Evolutionary conservation across 2,113 vertebrate genomes (phyloP), one percentile per base, ranked within the genome.

Genomic region (Rhynchopsitta pachyrhyncha): DNA sequence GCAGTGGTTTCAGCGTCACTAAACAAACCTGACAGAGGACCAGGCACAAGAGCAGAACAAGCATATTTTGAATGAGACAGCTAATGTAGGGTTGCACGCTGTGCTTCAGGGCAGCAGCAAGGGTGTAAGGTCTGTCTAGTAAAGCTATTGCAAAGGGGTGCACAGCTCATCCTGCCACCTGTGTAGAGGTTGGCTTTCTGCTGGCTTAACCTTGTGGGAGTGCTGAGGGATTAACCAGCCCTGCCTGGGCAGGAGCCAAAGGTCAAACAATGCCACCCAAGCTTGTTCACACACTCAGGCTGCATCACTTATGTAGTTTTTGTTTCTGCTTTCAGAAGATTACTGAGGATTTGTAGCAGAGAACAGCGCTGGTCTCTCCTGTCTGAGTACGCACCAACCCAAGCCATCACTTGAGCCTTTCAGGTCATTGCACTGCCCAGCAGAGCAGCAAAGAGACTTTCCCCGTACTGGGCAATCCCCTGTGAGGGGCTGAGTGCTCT

Each of bases 281-380:
- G 18, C 37, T n/a, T 57, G 57, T 82, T 87, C 5, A 3, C 42
- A 39, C 82, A 37, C 53, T 82, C 49, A 66, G 62, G 63, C 75
- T 76, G 31, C 75, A 88, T 88, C 85, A 8, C 70, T 95, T 37
- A 29, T 50, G 88, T 53, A 41, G 64, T 11, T 96, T 96, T 94
- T 70, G 53, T 81, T 92, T 90, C 82, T 75, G 68, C 76, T 88
- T 93, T 86, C 57, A 29, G 42, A 71, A 64, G 82, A 94, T 95
- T 94, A 93, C 20, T 1, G 9, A 59, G 76, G 64, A 90, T 92
- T 92, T 94, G 71, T 67, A 15, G 15, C 0, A 1, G 42, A 41
- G 50, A 77, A 44, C 0, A 2, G 10, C 2, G 1, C 50, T 82
- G 24, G 75, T 86, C 46, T 74, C 64, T 80, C 50, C 63, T 53